Conservation (phyloP, 2,113 vertebrate genomes). For the human (Homo sapiens) region DNA sequence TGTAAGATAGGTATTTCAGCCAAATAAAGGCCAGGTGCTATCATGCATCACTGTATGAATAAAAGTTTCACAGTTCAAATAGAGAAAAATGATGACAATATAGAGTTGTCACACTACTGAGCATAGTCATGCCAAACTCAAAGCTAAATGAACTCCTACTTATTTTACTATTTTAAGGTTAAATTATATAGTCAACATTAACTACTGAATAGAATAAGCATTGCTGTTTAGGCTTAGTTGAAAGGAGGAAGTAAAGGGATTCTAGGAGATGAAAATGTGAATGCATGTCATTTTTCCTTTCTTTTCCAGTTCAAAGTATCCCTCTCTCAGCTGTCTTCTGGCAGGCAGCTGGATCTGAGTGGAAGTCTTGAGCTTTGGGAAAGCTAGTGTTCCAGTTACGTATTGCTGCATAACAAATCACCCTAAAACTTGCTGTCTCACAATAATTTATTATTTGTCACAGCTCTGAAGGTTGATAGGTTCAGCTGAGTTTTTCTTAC, state of each 20-base stretch:
- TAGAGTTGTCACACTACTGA: background rate
- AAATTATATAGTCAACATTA: background rate
- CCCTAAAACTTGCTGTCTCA: background rate
- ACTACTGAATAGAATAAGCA: background rate
- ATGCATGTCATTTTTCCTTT: background rate
- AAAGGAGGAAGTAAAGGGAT: background rate
- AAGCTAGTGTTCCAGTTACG: background rate
- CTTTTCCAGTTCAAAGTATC: background rate
- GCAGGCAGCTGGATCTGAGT: background rate
- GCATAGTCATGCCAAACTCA: background rate
- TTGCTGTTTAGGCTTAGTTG: background rate
- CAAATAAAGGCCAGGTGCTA: background rate
- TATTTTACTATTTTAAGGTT: background rate
- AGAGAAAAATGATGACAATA: background rate
- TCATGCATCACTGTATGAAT: background rate
- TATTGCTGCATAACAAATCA: background rate
- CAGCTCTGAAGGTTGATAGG: background rate
- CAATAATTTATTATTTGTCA: background rate
- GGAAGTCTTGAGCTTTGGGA: background rate
- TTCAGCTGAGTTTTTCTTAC: background rate
- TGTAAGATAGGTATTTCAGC: background rate
- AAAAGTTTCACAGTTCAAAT: background rate
- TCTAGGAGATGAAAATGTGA: background rate
- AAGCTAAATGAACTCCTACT: background rate
- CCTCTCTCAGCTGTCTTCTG: background rate